Evolutionary conservation across 1,140 invertebrate genomes (phyloP).

Genomic region (Drosophila neocordata): DNA sequence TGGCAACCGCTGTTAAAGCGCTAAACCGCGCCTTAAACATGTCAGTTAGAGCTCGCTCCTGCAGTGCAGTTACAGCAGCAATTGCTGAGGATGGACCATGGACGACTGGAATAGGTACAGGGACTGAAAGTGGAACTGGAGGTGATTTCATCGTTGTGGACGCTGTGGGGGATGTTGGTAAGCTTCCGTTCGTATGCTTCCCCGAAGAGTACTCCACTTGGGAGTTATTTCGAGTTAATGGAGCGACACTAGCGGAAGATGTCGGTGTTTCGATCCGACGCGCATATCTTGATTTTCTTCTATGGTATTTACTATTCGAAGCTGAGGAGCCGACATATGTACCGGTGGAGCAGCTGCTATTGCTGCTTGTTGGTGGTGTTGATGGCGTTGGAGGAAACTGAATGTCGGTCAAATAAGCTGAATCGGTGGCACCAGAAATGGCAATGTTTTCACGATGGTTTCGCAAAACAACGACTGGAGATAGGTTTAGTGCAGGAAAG

Average conservation of each 20-base stretch:
- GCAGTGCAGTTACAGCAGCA: slow-evolving; percentile 37
- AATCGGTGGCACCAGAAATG: slow-evolving; percentile 22
- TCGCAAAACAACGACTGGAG: slow-evolving; percentile 7
- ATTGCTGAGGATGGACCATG: slow-evolving; percentile 23
- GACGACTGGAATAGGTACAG: neutral
- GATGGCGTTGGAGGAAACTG: slow-evolving; percentile 37
- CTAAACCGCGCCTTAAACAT: slow-evolving; percentile 65
- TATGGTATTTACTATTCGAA: slow-evolving; percentile 32
- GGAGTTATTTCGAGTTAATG: neutral
- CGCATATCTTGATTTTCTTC: slow-evolving; percentile 53
- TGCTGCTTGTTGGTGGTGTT: slow-evolving; percentile 54
- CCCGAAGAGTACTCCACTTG: slow-evolving; percentile 14
- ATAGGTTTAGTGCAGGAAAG: slow-evolving; percentile 17
- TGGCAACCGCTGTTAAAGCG: slow-evolving; percentile 44
- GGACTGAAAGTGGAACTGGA: slow-evolving; percentile 7
- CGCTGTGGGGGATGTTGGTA: slow-evolving; percentile 11
- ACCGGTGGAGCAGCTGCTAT: slow-evolving; percentile 47
- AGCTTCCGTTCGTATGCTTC: slow-evolving; percentile 13
- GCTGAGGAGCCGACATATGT: slow-evolving; percentile 8
- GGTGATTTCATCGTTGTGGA: slow-evolving; percentile 1
- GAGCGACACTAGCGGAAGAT: slow-evolving; percentile 7
- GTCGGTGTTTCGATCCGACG: slow-evolving; percentile 45
- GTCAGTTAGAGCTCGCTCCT: slow-evolving; percentile 54
- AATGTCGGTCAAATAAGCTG: slow-evolving; percentile 25
- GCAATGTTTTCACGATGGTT: slow-evolving; percentile 12